phyloP scores from a whole-genome alignment of 2,888 invertebrate species.

The Trypoxylon attenuatum region DNA sequence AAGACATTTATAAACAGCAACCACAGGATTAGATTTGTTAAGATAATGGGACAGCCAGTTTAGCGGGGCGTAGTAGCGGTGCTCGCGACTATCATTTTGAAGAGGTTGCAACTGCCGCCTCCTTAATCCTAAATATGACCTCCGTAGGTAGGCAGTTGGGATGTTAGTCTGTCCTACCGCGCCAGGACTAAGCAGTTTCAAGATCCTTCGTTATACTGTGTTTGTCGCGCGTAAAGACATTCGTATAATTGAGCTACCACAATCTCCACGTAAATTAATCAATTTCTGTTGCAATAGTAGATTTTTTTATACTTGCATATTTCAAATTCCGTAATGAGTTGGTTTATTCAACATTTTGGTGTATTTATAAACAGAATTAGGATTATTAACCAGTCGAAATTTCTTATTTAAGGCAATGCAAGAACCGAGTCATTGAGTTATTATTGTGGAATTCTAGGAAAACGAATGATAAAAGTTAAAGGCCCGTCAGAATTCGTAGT shows the following conservation, averaged over 20 bases:
- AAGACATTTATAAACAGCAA: conserved; percentile 75
- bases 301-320: too few relatives aligned
- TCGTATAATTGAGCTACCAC: too few relatives aligned
- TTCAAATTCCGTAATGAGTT: too few relatives aligned
- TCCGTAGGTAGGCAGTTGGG: conserved; percentile 47
- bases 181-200: conserved; percentile 25
- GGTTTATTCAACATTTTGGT: too few relatives aligned
- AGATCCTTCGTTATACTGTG: conserved; percentile 52
- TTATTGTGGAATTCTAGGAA: conserved; percentile 47
- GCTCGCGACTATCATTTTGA: conserved; percentile 53
- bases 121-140: conserved; percentile 71
- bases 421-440: conserved; percentile 38
- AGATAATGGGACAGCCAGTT: conserved; percentile 70
- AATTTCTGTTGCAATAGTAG: too few relatives aligned
- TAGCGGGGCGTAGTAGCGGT: conserved; percentile 46
- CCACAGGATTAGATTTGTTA: conserved; percentile 74
- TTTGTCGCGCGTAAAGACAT: too few relatives aligned
- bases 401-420: too few relatives aligned
- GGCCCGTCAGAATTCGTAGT: conserved; percentile 62
- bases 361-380: too few relatives aligned
- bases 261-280: too few relatives aligned
- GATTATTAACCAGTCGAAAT: too few relatives aligned
- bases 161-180: conserved; percentile 23
- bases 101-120: conserved; percentile 63
- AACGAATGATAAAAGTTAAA: conserved; percentile 69